Evolutionary conservation across 2,888 invertebrate species (phyloP).

Genomic region (Eupithecia tripunctaria): DNA sequence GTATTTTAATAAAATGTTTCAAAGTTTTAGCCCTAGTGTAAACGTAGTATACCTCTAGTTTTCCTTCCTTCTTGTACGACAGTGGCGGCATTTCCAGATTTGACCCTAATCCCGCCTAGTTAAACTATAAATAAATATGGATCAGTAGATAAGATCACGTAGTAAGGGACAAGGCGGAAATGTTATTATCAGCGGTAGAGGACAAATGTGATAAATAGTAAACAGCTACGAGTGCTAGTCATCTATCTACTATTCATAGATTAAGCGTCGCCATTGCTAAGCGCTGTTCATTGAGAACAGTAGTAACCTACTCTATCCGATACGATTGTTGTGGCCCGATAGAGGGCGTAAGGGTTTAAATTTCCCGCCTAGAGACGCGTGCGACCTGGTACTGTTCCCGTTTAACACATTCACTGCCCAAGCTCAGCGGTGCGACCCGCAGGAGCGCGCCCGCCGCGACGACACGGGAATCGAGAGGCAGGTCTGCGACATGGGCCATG

Average conservation of each 20-base stretch:
- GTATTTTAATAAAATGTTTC: not conserved
- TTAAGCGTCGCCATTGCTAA: not conserved
- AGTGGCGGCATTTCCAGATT: not conserved
- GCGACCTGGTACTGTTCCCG: no score
- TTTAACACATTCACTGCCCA: no score
- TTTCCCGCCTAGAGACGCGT: not conserved
- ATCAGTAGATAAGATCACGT: slow-evolving; percentile 16
- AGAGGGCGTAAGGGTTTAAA: not conserved
- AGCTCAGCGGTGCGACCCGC: no score
- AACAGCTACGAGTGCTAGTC: slow-evolving; percentile 17
- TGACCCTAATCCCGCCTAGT: not conserved
- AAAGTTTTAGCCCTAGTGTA: not conserved
- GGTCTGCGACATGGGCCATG: no score
- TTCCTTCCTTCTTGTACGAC: no score
- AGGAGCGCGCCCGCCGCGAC: no score
- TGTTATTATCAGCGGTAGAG: slow-evolving; percentile 37
- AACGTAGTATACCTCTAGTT: no score
- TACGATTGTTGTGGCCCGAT: not conserved
- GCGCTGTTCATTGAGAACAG: slow-evolving; percentile 5
- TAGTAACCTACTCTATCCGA: not conserved
- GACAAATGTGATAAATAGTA: slow-evolving; percentile 38
- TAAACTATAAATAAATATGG: not conserved
- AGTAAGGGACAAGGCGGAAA: slow-evolving; percentile 40
- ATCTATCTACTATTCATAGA: slow-evolving; percentile 5
- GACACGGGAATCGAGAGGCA: no score